These are phyloP conservation scores for Antennarius maculatus DNA, from an alignment of 2,797 vertebrate genomes.

Conservation along the genomic window DNA sequence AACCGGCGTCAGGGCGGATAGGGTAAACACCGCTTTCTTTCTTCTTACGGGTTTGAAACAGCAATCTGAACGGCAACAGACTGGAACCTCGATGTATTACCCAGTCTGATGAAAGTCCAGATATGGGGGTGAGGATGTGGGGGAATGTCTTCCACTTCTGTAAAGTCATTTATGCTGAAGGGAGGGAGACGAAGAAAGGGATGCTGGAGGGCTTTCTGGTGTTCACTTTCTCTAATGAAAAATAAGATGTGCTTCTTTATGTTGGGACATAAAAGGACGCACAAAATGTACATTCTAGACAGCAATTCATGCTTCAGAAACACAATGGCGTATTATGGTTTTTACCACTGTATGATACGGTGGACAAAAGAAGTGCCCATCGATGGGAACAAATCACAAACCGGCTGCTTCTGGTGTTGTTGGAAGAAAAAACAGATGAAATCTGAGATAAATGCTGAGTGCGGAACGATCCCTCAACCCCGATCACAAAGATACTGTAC, in stretches of 20 bases:
- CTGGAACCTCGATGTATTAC: constrained; percentile 55
- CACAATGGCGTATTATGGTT: constrained; percentile 19
- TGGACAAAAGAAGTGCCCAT: constrained; percentile 22
- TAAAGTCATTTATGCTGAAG: constrained; percentile 34
- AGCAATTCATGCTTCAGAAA: not conserved
- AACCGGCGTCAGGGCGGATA: constrained; percentile 38
- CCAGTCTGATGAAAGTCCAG: constrained; percentile 54
- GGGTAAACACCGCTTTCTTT: constrained; percentile 48
- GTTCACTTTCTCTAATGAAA: constrained; percentile 23
- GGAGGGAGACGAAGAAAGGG: constrained; percentile 18
- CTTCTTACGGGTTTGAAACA: not conserved
- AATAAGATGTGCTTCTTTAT: not conserved
- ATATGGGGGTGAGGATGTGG: constrained; percentile 28
- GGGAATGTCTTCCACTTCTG: constrained; percentile 40
- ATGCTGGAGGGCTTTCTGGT: constrained; percentile 24
- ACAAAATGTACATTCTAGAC: not conserved
- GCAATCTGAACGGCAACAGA: constrained; percentile 48
- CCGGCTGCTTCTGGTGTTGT: constrained; percentile 27
- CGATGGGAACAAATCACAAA: constrained; percentile 21
- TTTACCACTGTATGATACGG: constrained; percentile 21
- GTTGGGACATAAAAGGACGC: not conserved
- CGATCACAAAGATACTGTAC: constrained; percentile 56
- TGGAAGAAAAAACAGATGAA: constrained; percentile 44
- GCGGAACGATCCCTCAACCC: constrained; percentile 31
- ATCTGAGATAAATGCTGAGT: constrained; percentile 53